Evolutionary conservation across 2,888 invertebrate genomes (phyloP).

Genomic region (Pelosia muscerda): DNA sequence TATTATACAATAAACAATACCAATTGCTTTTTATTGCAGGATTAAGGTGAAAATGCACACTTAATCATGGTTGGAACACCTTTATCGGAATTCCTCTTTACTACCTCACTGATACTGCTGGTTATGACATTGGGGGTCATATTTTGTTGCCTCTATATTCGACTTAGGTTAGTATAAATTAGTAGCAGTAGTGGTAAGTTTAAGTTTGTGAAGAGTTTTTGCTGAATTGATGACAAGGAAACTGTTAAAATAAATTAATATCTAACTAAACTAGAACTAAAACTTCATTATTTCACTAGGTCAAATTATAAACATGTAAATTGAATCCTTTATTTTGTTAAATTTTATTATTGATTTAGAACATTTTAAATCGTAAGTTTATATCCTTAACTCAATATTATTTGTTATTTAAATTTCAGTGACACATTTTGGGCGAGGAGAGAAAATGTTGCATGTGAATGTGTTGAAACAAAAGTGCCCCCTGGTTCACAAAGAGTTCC

Average conservation of each 20-base stretch:
- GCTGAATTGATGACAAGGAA: too few relatives aligned
- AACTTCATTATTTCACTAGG: too few relatives aligned
- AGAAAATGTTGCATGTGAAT: slow-evolving; percentile 6
- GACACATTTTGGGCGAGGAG: slow-evolving; percentile 14
- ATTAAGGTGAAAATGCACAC: not conserved
- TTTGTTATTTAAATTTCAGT: slow-evolving; percentile 15
- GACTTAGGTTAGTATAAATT: slow-evolving; percentile 65
- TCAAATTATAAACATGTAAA: too few relatives aligned
- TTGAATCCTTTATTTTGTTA: too few relatives aligned
- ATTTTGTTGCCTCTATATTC: slow-evolving; percentile 73
- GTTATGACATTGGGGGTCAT: slow-evolving; percentile 65
- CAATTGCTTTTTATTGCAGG: not conserved
- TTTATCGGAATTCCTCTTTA: slow-evolving; percentile 62
- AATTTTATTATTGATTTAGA: too few relatives aligned
- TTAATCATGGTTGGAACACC: slow-evolving; percentile 46
- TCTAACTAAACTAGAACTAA: too few relatives aligned
- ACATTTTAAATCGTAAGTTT: not conserved
- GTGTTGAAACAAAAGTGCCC: not conserved
- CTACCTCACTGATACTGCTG: slow-evolving; percentile 42
- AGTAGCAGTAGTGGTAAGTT: too few relatives aligned
- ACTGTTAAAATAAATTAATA: too few relatives aligned
- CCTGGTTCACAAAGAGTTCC: not conserved
- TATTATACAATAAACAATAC: too few relatives aligned
- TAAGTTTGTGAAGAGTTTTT: too few relatives aligned
- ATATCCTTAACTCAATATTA: not conserved